phyloP scores from a whole-genome alignment of 2,888 invertebrate genomes.

The Ypsolopha scabrella region DNA sequence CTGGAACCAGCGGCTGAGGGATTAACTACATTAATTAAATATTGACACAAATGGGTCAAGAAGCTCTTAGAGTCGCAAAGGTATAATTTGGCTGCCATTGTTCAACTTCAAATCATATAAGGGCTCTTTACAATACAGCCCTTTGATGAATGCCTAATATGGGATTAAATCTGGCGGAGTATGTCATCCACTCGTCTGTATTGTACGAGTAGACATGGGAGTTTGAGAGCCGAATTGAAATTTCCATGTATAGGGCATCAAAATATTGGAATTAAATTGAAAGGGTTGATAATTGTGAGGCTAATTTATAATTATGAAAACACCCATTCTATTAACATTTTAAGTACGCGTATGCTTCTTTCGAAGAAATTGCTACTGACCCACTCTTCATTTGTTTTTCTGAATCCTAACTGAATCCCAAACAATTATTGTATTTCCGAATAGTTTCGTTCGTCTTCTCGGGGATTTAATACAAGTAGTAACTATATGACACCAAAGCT shows the following conservation, averaged over 20 bases:
- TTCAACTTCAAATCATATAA: constrained; percentile 40
- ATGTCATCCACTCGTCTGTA: constrained; percentile 55
- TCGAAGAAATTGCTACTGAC: no score
- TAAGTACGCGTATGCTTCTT: background rate
- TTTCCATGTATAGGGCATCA: constrained; percentile 26
- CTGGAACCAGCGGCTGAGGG: background rate
- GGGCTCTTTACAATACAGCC: constrained; percentile 39
- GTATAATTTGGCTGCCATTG: constrained; percentile 57
- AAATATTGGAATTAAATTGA: background rate
- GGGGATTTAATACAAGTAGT: no score
- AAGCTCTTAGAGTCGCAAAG: constrained; percentile 46
- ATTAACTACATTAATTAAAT: constrained; percentile 30
- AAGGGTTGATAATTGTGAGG: background rate
- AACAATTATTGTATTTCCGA: no score
- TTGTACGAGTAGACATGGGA: background rate
- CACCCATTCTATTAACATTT: background rate
- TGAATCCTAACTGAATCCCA: no score
- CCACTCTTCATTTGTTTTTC: no score
- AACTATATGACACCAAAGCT: no score
- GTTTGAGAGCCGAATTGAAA: constrained; percentile 26
- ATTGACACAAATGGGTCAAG: constrained; percentile 55
- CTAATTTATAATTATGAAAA: background rate
- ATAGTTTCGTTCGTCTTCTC: no score
- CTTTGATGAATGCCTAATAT: constrained; percentile 66
- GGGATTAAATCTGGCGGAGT: constrained; percentile 55